Evolutionary conservation across 2,113 vertebrate species (phyloP), one percentile per base, ranked within the genome.

Genomic region (Indicator indicator): DNA sequence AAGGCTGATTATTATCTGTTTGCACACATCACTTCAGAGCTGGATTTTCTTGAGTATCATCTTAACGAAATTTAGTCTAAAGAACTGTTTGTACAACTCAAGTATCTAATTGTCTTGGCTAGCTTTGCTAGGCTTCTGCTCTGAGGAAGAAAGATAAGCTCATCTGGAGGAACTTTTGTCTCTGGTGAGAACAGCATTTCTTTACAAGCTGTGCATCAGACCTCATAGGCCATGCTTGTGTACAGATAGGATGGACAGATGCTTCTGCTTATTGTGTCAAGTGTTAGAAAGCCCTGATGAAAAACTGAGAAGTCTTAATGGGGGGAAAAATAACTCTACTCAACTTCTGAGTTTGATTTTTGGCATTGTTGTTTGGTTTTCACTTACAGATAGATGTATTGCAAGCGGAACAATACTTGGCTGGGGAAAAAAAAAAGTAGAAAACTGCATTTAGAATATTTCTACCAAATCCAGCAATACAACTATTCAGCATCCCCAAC

Each of bases 41-140:
- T 85, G 71, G 18, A 75, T 85, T 72, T 94, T 58, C n/a, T 28
- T 88, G 36, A 85, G 56, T 12, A 36, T 73, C 40, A 91, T 36
- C 75, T 89, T 59, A 62, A 86, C 69, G 55, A 81, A 65, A 16
- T 40, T 46, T 19, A 70, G 65, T 92, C 17, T 67, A 72, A 73
- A 63, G 50, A 16, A 48, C 38, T 88, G n/a, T 80, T 94, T 83
- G 36, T 80, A 50, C 69, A 90, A n/a, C 36, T n/a, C 21, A 62
- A 70, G 56, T 58, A 93, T 90, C 83, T 94, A 58, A 69, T 74
- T 80, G 80, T 90, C 36, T 80, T 95, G 93, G 83, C 90, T 64
- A 28, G 44, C 36, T 83, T 93, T 92, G 30, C 72, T 90, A 44
- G 50, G 40, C 55, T 77, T 69, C 77, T 89, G 56, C 80, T 90